phyloP scores from a whole-genome alignment of 1,140 invertebrate species.

The Protaetia brevitarsis region DNA sequence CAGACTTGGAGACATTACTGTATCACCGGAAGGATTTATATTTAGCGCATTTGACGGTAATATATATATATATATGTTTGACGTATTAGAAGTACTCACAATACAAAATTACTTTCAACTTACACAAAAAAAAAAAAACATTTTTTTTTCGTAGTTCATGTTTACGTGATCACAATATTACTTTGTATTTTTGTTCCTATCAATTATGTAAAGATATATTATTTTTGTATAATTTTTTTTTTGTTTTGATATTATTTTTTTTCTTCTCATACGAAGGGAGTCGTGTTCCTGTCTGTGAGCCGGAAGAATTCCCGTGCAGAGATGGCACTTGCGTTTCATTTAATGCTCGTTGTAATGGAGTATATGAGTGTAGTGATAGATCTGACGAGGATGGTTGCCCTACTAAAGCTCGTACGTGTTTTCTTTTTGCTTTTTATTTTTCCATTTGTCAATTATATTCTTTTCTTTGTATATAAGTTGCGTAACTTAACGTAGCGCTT shows the following conservation, averaged over 20 bases:
- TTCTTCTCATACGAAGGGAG: not conserved
- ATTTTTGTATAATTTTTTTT: constrained; percentile 26
- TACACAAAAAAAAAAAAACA: too few species aligned
- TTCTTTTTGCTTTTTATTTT: constrained; percentile 34
- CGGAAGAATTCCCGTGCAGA: constrained; percentile 27
- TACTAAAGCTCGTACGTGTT: constrained; percentile 39
- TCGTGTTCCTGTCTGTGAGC: not conserved
- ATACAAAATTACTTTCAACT: too few species aligned
- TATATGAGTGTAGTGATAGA: constrained; percentile 48
- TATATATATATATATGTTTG: not conserved
- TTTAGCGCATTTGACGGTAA: constrained; percentile 53
- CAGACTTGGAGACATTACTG: constrained; percentile 37
- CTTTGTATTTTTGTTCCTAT: not conserved
- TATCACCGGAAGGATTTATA: constrained; percentile 49
- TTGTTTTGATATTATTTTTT: constrained; percentile 18
- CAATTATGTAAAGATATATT: not conserved
- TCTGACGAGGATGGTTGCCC: constrained; percentile 47
- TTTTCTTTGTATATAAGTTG: too few species aligned
- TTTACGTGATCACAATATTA: not conserved
- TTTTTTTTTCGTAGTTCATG: too few species aligned
- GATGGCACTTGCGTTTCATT: constrained; percentile 46
- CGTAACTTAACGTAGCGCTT: too few species aligned
- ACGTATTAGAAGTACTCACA: too few species aligned
- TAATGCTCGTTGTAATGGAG: constrained; percentile 41
- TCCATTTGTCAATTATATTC: too few species aligned